Evolutionary conservation across 1,140 invertebrate genomes (phyloP).

Genomic region (Lordiphosa clarofinis): DNA sequence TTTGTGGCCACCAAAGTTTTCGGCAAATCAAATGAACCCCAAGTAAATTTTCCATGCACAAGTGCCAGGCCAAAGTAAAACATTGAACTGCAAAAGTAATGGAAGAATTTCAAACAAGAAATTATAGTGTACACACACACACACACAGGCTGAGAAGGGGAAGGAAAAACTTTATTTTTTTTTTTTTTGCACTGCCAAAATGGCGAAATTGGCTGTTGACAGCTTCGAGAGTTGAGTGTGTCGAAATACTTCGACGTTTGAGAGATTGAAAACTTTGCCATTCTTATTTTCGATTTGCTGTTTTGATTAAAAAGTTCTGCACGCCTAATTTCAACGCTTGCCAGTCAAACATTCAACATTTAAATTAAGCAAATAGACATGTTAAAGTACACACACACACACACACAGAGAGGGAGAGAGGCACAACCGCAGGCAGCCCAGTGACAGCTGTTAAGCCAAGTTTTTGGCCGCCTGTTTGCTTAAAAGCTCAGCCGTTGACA

Average conservation of each 20-base stretch:
- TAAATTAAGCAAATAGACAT: conserved; percentile 21
- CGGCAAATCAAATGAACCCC: conserved; percentile 72
- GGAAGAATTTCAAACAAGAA: conserved; percentile 69
- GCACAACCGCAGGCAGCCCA: conserved; percentile 19
- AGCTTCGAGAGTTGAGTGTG: conserved; percentile 52
- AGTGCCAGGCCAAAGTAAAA: conserved; percentile 62
- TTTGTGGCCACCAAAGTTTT: conserved; percentile 75
- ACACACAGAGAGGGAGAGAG: neutral
- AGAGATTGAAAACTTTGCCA: conserved; percentile 65
- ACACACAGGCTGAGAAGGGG: conserved; percentile 9
- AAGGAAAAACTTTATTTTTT: conserved; percentile 2
- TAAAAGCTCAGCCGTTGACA: conserved; percentile 35
- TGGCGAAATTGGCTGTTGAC: conserved; percentile 70
- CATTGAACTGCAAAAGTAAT: conserved; percentile 73
- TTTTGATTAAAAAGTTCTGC: conserved; percentile 70
- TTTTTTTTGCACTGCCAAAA: conserved; percentile 32
- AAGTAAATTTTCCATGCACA: conserved; percentile 67
- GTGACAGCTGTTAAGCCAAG: conserved; percentile 41
- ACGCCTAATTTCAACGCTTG: conserved; percentile 34
- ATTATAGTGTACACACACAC: conserved; percentile 52
- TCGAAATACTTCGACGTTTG: conserved; percentile 68
- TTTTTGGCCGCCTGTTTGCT: conserved; percentile 28
- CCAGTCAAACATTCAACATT: conserved; percentile 7
- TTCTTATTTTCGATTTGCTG: conserved; percentile 66
- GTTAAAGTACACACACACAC: conserved; percentile 12